phyloP scores from a whole-genome alignment of 2,797 vertebrate genomes.

The Oreochromis mossambicus region DNA sequence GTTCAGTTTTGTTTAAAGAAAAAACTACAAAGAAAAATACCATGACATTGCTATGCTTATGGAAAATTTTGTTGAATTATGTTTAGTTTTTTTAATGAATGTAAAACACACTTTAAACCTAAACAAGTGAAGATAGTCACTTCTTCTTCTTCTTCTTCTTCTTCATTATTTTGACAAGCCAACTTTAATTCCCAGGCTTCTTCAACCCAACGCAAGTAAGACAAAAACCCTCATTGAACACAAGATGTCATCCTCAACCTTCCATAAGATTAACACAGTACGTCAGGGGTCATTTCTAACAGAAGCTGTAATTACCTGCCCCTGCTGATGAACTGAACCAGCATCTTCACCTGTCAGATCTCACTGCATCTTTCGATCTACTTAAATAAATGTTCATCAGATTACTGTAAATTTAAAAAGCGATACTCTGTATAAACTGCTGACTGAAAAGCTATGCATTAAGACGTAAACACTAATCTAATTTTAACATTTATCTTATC shows the following conservation, averaged over 20 bases:
- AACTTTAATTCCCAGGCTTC: not conserved
- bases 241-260: constrained; percentile 20
- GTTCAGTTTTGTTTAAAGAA: not conserved
- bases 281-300: not conserved
- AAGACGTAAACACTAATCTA: rapidly evolving
- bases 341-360: not conserved
- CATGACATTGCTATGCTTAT: not conserved
- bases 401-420: not conserved
- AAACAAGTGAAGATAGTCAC: not conserved
- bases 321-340: not conserved
- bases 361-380: not conserved
- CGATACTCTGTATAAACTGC: not conserved
- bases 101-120: not conserved
- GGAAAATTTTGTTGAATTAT: not conserved
- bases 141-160: not conserved
- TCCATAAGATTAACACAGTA: not conserved
- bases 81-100: not conserved
- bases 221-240: not conserved
- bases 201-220: not conserved
- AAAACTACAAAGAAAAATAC: not conserved
- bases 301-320: not conserved
- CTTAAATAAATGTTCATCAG: not conserved
- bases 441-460: not conserved
- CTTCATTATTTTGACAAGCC: not conserved
- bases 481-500: not conserved